Percentiles rank a stretch among this genome's conserved stretches.
These are phyloP conservation scores for Xanthostigma xanthostigma DNA, from an alignment of 2,888 invertebrate genomes.

Conservation along the genomic window DNA sequence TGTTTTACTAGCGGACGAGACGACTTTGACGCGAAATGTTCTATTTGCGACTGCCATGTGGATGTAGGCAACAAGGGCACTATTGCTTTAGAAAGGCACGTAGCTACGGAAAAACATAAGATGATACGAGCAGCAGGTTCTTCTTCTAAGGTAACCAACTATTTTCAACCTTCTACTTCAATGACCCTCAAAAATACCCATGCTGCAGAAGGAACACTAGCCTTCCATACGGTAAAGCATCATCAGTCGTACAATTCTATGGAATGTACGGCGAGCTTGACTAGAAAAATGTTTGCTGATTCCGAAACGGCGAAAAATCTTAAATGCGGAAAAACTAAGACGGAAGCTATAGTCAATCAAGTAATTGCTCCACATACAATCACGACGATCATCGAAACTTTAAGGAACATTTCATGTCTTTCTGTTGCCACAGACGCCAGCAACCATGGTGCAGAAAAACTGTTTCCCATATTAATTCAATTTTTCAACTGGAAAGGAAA, in stretches of 20 bases:
- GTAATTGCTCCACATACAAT: slow-evolving; percentile 14
- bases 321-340: slow-evolving; percentile 19
- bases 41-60: too few relatives aligned
- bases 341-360: slow-evolving; percentile 18
- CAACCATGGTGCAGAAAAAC: slow-evolving; percentile 19
- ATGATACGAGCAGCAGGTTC: too few relatives aligned
- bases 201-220: slow-evolving; percentile 8
- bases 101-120: too few relatives aligned
- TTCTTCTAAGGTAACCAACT: too few relatives aligned
- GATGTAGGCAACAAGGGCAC: too few relatives aligned
- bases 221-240: slow-evolving; percentile 11
- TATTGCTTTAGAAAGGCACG: too few relatives aligned
- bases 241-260: slow-evolving; percentile 16
- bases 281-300: slow-evolving; percentile 14
- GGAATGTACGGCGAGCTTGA: slow-evolving; percentile 15
- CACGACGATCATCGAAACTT: slow-evolving; percentile 16
- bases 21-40: too few relatives aligned
- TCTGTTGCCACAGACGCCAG: slow-evolving; percentile 18
- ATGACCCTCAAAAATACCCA: background rate
- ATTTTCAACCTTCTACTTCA: too few relatives aligned
- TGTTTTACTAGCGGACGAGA: too few relatives aligned
- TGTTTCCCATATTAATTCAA: slow-evolving; percentile 18
- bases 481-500: slow-evolving; percentile 11
- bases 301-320: slow-evolving; percentile 7
- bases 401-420: slow-evolving; percentile 14